Evolutionary conservation across 1,140 invertebrate genomes (phyloP).

Genomic region (Eubasilissa regina): DNA sequence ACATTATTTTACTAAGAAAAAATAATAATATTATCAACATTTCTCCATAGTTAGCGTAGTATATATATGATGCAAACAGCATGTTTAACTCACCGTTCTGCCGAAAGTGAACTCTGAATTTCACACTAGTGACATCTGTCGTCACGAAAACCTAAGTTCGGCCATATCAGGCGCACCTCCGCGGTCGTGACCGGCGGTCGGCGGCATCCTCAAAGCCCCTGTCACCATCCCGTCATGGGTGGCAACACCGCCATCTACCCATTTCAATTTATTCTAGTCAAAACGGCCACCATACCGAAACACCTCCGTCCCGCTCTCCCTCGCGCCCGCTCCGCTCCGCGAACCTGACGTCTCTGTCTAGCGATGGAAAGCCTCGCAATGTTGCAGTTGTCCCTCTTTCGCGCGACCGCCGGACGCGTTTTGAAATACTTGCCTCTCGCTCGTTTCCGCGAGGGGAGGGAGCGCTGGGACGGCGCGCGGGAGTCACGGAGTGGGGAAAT

Average conservation of each 20-base stretch:
- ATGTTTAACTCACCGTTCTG: too few species aligned
- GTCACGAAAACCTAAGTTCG: slow-evolving; percentile 10
- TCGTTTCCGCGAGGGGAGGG: neutral
- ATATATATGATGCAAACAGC: too few species aligned
- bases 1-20: too few species aligned
- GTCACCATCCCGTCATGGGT: slow-evolving; percentile 79
- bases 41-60: too few species aligned
- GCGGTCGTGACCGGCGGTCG: slow-evolving; percentile 43
- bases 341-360: slow-evolving; percentile 62
- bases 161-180: slow-evolving; percentile 24
- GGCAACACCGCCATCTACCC: slow-evolving; percentile 71
- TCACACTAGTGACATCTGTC: slow-evolving; percentile 30
- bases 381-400: slow-evolving; percentile 47
- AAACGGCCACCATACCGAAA: slow-evolving; percentile 55
- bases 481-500: slow-evolving; percentile 64
- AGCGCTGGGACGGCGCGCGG: slow-evolving; percentile 58
- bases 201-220: slow-evolving; percentile 73
- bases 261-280: slow-evolving; percentile 59
- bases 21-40: too few species aligned
- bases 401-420: neutral
- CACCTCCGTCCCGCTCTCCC: slow-evolving; percentile 27
- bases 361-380: slow-evolving; percentile 46
- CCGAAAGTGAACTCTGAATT: neutral
- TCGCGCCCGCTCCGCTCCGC: neutral
- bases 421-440: neutral